Base-by-base conservation (phyloP, 1,140 invertebrate species). In the Listronotus oregonensis region DNA sequence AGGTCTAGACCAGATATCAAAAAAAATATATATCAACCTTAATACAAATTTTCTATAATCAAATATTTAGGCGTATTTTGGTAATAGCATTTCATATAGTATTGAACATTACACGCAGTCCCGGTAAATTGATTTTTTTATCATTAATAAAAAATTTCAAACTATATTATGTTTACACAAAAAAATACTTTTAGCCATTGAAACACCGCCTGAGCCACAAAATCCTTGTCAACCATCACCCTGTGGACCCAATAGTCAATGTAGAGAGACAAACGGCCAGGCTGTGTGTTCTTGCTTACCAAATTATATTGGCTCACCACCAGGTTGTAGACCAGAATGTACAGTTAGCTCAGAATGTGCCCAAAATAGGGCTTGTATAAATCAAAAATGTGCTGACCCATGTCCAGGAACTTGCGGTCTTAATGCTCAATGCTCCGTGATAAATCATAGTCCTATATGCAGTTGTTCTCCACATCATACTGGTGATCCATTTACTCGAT, bases 301-400 rank as follows among this genome's bases (percentile, higher is more conserved):
- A 44, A 84, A 87, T 66, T 90, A 90, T 74, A 83, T 89, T 21
- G 90, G 90, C 69, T 86, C 89, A 73, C 89, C 90, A 15, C 87
- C 88, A 73, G 86, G 85, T 64, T 91, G 91, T 74, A 81, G 89
- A 68, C 90, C 90, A 0, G 89, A 92, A 78, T 94, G 92, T 76
- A 83, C 87, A 17, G 83, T 87, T n/a, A 89, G 91, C 72, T 86
- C 87, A 9, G 90, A 95, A 71, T 94, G 92, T 79, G 75, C 86
- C 5, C 84, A 86, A 17, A 84, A 86, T 56, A 81, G 86, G 73
- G 86, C 90, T 51, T 95, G 92, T 75, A 86, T 88, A 18, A 87
- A 85, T 73, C 87, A 88, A 66, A 91, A 91, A 80, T 94, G 92
- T 78, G 80, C 82, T 66, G 87, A 94, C 78, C 91, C 91, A 9